Conservation (phyloP, 2,113 vertebrate genomes). For the Crotalus viridis region DNA sequence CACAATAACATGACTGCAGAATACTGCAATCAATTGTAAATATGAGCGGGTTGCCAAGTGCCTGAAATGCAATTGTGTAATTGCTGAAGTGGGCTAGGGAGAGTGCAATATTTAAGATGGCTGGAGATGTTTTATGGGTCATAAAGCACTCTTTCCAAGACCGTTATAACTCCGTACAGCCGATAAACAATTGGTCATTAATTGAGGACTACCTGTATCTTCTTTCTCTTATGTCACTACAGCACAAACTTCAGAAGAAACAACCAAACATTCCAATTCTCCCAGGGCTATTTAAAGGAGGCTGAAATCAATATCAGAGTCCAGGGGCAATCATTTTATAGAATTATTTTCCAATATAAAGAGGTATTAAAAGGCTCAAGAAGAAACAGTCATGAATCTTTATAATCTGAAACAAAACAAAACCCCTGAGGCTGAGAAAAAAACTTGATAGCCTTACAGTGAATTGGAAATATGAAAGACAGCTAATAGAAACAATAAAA, state of each 20-base stretch:
- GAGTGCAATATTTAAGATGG: background rate
- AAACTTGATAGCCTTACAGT: background rate
- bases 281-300: background rate
- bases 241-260: background rate
- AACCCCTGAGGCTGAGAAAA: background rate
- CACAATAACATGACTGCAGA: background rate
- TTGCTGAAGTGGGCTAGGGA: background rate
- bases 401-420: background rate
- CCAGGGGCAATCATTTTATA: background rate
- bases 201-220: background rate
- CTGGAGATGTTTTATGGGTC: background rate
- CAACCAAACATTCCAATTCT: background rate
- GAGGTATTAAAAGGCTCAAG: background rate
- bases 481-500: background rate
- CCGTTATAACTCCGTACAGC: background rate
- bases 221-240: background rate
- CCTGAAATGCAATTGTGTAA: background rate
- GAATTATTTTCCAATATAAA: background rate
- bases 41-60: background rate
- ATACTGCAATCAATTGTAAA: background rate
- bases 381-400: background rate
- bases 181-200: background rate
- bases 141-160: background rate
- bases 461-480: background rate
- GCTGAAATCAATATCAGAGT: background rate